Percentiles rank a stretch among this genome's conserved stretches.
phyloP scores from a whole-genome alignment of 2,888 invertebrate species.

The Syritta pipiens region DNA sequence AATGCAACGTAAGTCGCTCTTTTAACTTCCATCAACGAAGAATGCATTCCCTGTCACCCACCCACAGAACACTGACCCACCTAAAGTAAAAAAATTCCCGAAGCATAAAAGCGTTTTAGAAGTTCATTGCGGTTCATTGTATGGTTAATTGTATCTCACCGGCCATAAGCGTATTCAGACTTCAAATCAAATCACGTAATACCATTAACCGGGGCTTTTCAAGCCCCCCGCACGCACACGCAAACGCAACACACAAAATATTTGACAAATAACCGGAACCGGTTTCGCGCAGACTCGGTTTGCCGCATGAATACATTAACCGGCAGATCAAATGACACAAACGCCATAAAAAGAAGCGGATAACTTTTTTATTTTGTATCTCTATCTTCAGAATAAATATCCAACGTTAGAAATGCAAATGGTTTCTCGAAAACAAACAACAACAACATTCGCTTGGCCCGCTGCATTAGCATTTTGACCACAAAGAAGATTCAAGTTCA shows the following conservation, averaged over 20 bases:
- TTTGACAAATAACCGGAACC: conserved; percentile 35
- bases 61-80: no score
- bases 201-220: neutral
- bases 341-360: neutral
- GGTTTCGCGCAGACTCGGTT: conserved; percentile 2
- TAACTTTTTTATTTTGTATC: conserved; percentile 9
- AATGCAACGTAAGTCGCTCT: no score
- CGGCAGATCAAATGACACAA: no score
- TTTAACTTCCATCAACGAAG: no score
- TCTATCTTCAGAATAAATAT: conserved; percentile 8
- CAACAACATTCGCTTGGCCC: neutral
- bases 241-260: neutral
- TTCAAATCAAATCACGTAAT: conserved; percentile 6
- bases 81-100: neutral
- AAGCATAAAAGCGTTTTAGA: conserved; percentile 1
- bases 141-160: conserved; percentile 1
- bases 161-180: neutral
- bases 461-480: conserved; percentile 17
- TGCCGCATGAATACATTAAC: conserved; percentile 13
- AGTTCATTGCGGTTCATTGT: conserved; percentile 9
- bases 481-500: conserved; percentile 29
- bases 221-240: neutral
- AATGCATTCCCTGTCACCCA: no score
- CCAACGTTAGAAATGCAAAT: conserved; percentile 30
- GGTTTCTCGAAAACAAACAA: conserved; percentile 11